Evolutionary conservation across 2,797 vertebrate species (phyloP), one percentile per base, ranked within the genome.

Genomic region (Coregonus sp.): DNA sequence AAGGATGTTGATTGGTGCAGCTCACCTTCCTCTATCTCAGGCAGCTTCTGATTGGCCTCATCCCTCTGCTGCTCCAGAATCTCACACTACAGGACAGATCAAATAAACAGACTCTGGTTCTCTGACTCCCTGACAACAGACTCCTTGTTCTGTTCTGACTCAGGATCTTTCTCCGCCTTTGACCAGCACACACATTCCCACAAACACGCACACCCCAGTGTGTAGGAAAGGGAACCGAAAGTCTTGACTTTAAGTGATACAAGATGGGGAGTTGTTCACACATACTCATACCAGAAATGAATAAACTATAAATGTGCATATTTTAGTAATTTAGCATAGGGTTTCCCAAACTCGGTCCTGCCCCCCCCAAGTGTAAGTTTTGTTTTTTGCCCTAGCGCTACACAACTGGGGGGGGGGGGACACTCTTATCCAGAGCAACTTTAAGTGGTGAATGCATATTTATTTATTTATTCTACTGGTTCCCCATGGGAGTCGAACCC

Each of bases 1-100:
- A 74, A 11, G 40, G 14, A 0, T 0, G 33, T 33, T 31, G 25
- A 47, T 51, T 47, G 25, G n/a, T n/a, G 5, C 79, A 70, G 72
- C 88, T 89, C 80, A 96, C 96, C 93, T 77, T 94, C 88, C 83
- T 96, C 91, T 1, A 96, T 82, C 69, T 94, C 85, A 0, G 78
- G 78, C 69, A 96, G 90, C 47, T 18, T 90, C 52, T 91, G 82
- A 81, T 93, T 87, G 0, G 90, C 87, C 5, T 94, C 89, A 0
- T 82, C 91, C 5, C 81, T 81, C 78, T 94, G 89, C 50, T 80
- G 88, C 33, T 89, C 85, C 50, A 89, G 81, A 74, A 87, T 72
- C 1, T 75, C 84, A 4, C 59, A 89, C 93, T 95, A 76, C n/a
- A 75, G 59, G 74, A 59, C 7, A 37, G 14, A 61, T 54, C 9